phyloP scores from a whole-genome alignment of 2,113 vertebrate species.

The Elephas maximus region DNA sequence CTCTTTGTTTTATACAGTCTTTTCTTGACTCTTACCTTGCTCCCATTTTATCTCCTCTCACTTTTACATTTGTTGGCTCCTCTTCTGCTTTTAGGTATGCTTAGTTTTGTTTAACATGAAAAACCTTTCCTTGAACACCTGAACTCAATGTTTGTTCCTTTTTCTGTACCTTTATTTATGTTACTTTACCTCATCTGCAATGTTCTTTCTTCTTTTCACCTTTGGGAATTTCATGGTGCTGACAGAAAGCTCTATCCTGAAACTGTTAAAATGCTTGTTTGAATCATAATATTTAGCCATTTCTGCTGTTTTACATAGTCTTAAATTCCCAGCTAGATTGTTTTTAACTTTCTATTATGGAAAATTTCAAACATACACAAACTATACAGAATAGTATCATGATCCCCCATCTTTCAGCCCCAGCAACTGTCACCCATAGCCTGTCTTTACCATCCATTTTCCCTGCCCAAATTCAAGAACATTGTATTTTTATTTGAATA shows the following conservation, averaged over 20 bases:
- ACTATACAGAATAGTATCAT: background rate
- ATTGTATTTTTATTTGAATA: background rate
- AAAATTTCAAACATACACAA: background rate
- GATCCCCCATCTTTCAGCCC: background rate
- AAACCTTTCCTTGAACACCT: background rate
- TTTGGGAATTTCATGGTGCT: background rate
- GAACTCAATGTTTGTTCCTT: background rate
- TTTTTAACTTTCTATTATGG: slow-evolving; percentile 6
- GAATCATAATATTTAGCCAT: background rate
- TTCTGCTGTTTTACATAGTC: background rate
- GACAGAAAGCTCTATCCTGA: background rate
- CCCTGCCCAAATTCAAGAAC: background rate
- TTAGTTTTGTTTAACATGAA: background rate
- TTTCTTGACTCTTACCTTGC: background rate
- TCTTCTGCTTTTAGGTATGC: background rate
- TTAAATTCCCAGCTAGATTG: background rate
- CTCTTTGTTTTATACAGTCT: background rate
- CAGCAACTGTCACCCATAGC: background rate
- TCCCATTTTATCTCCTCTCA: background rate
- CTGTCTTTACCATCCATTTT: background rate
- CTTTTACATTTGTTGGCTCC: background rate
- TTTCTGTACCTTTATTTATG: background rate
- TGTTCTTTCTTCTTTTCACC: background rate
- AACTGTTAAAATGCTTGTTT: background rate
- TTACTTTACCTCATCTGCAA: background rate